Conservation (phyloP, 1,140 invertebrate genomes). For the Brachionus rubens region DNA sequence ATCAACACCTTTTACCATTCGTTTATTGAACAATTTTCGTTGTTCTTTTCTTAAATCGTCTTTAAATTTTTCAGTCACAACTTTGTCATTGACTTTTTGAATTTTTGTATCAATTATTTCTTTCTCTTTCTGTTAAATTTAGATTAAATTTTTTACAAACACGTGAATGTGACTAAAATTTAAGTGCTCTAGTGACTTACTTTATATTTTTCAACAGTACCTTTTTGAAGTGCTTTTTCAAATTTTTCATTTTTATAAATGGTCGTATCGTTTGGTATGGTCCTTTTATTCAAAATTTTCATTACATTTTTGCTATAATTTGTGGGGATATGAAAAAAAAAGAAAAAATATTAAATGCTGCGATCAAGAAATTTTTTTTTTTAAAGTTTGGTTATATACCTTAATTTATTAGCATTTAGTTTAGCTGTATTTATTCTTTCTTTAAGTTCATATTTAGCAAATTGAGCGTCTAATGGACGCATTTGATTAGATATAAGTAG, state of each 20-base stretch:
- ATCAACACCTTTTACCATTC: conserved; percentile 49
- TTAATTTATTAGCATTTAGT: conserved; percentile 43
- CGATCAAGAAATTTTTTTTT: neutral
- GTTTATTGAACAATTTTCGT: conserved; percentile 19
- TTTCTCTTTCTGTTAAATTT: conserved; percentile 2
- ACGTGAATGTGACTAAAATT: neutral
- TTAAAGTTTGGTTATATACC: neutral
- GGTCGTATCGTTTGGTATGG: neutral
- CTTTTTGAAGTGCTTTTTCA: conserved; percentile 6
- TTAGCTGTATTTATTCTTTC: conserved; percentile 41
- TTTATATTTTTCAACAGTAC: neutral
- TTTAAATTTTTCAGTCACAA: neutral
- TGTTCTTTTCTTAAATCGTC: neutral
- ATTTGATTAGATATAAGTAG: neutral
- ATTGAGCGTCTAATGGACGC: conserved; percentile 39
- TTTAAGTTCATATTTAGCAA: conserved; percentile 28
- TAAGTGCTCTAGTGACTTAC: neutral
- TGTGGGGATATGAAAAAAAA: neutral
- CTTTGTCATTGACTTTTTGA: conserved; percentile 35
- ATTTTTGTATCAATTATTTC: conserved; percentile 32
- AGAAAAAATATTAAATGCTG: conserved; percentile 30
- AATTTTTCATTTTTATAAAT: conserved; percentile 45
- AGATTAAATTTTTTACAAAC: neutral
- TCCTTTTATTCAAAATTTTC: conserved; percentile 23
- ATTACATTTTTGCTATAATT: conserved; percentile 37